A percentile compares a stretch with the other conserved stretches of the same genome.
These are phyloP conservation scores for Catostylus mosaicus DNA, from an alignment of 30 jellyfish, hydroid and myxozoan species.

Conservation along the genomic window DNA sequence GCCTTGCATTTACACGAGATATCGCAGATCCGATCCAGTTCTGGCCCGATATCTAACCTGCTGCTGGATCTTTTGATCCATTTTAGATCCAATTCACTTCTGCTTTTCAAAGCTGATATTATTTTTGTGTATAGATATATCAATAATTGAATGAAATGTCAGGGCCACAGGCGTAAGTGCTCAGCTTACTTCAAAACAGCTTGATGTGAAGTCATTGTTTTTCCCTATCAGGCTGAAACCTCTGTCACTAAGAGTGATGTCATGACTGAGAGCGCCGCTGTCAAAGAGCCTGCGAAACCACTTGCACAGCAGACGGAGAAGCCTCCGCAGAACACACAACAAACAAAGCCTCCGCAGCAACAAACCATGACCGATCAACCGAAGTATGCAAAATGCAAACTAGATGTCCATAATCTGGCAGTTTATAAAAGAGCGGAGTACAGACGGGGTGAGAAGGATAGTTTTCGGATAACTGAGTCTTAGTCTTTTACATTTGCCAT, in stretches of 20 bases:
- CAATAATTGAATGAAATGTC: too few species aligned
- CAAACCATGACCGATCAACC: slow-evolving; percentile 95
- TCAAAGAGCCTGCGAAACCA: slow-evolving; percentile 8
- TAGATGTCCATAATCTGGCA: slow-evolving; percentile 82
- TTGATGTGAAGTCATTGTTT: background rate
- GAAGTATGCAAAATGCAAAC: slow-evolving; percentile 92
- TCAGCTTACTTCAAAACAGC: too few species aligned
- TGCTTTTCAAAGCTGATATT: too few species aligned
- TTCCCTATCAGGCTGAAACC: background rate
- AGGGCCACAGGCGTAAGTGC: too few species aligned
- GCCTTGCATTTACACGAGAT: too few species aligned
- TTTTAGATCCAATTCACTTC: too few species aligned
- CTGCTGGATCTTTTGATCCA: too few species aligned
- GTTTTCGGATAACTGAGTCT: background rate
- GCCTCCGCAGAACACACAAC: slow-evolving; percentile 3
- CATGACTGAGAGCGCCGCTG: background rate
- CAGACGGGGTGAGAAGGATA: slow-evolving; percentile 75
- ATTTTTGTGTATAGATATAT: too few species aligned
- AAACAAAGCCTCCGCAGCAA: slow-evolving; percentile 42
- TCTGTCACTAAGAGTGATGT: slow-evolving; percentile 7
- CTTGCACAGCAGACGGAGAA: slow-evolving; percentile 12
- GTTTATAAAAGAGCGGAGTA: slow-evolving; percentile 84
- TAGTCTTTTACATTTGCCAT: too few species aligned
- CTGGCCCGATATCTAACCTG: too few species aligned
- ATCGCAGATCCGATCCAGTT: too few species aligned